Conservation (phyloP, 1,140 invertebrate genomes). For the Drosophila sturtevanti region DNA sequence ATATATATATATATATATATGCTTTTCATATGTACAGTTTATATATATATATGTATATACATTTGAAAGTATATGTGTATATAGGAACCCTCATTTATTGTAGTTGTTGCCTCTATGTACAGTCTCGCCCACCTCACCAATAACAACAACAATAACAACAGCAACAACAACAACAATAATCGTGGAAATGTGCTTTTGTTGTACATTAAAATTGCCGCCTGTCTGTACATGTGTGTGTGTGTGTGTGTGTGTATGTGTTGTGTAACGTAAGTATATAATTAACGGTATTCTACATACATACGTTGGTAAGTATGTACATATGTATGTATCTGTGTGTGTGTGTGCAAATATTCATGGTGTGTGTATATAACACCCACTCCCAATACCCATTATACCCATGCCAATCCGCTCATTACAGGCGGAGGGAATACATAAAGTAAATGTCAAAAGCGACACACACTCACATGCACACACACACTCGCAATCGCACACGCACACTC, state of each 20-base stretch:
- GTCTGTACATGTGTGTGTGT: constrained; percentile 19
- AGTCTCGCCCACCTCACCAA: constrained; percentile 61
- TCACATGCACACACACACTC: constrained; percentile 36
- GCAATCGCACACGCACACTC: constrained; percentile 27
- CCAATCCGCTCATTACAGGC: constrained; percentile 63
- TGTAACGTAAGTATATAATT: constrained; percentile 79
- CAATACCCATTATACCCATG: neutral
- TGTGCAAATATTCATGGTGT: constrained; percentile 28
- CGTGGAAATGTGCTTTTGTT: constrained; percentile 58
- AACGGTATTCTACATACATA: constrained; percentile 64
- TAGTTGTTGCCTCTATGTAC: constrained; percentile 62
- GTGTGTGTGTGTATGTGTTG: constrained; percentile 36
- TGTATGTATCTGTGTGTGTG: constrained; percentile 26
- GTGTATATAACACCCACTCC: constrained; percentile 47
- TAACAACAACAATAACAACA: constrained; percentile 9
- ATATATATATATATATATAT: neutral
- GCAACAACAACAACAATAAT: constrained; percentile 54
- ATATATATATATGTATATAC: constrained; percentile 11
- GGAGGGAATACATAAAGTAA: constrained; percentile 74
- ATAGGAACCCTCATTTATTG: constrained; percentile 36
- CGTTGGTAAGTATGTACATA: constrained; percentile 19
- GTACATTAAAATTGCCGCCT: constrained; percentile 76
- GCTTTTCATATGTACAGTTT: neutral
- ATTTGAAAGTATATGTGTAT: constrained; percentile 21
- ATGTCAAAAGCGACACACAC: constrained; percentile 74